Evolutionary conservation across 2,888 invertebrate genomes (phyloP), one percentile per base, ranked within the genome.

Genomic region (Amblyjoppa proteus): DNA sequence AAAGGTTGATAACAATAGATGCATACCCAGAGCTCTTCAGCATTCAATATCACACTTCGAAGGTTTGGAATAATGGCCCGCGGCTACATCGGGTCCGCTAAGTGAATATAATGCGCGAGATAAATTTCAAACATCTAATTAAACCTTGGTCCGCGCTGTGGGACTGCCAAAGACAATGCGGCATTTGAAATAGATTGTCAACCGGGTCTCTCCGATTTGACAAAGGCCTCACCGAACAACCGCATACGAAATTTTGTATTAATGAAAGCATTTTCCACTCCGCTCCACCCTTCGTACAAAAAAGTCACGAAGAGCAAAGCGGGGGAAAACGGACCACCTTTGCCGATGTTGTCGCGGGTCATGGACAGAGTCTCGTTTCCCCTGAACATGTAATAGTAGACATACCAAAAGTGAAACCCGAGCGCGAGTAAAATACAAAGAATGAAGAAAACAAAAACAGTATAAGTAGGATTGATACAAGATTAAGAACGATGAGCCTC

Each of bases 61-160:
- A 64, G 53, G 16, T 28, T 25, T 13, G 38, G 34, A 81, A 70
- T 70, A 34, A 49, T 64, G 41, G 16, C 28, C 64, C 49, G n/a
- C 66, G 34, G n/a, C 53, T 76, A 34, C 58, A 75, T 49, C 20
- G 75, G 38, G 64, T 69, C 81, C 74, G 31, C 61, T n/a, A 51
- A 68, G 68, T 41, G 70, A 73, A 68, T 28, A 20, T 61, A 28
- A 20, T 38, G 16, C 20, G 70, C 64, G 34, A 34, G 16, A 6
- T 16, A n/a, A 64, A 64, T 64, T 34, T 6, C 61, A 64, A 34
- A 64, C 7, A 16, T 31, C 16, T 34, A 34, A 34, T 64, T 64
- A 31, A 64, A 31, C 31, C 34, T 34, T 34, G 13, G 34, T 31
- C 16, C 1, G 31, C 34, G 13, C 1, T 4, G 6, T 31, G 5